Conservation (phyloP, 1,140 invertebrate genomes). For the Mya arenaria region DNA sequence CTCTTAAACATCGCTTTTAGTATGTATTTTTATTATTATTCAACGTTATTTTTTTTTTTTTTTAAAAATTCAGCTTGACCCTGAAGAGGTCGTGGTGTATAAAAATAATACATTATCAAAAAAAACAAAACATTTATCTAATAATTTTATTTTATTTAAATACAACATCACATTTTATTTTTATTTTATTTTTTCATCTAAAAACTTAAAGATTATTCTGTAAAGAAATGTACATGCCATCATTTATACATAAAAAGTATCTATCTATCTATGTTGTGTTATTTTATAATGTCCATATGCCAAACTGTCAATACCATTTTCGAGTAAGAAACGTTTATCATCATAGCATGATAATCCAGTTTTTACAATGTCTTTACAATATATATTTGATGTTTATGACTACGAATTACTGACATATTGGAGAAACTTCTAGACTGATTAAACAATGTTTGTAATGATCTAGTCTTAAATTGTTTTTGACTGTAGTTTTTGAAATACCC, state of each 20-base stretch:
- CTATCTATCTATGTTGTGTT: no score
- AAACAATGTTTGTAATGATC: constrained; percentile 31
- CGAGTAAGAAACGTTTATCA: constrained; percentile 25
- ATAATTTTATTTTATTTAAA: not conserved
- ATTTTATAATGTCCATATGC: constrained; percentile 43
- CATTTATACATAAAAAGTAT: not conserved
- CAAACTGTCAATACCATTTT: constrained; percentile 1
- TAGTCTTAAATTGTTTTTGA: not conserved
- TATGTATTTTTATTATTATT: no score
- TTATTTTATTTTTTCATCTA: not conserved
- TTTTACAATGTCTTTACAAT: constrained; percentile 19
- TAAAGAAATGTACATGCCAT: not conserved
- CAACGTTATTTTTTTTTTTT: no score
- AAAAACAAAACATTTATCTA: not conserved
- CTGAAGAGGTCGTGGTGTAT: not conserved
- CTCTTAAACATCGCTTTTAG: no score
- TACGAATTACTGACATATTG: not conserved
- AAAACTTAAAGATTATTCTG: not conserved
- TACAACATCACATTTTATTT: not conserved
- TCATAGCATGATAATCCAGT: constrained; percentile 6
- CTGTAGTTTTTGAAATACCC: constrained; percentile 21
- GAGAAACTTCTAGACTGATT: not conserved
- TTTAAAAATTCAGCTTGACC: no score
- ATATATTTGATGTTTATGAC: constrained; percentile 20
- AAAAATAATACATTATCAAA: not conserved